Percentiles rank a stretch among this genome's conserved stretches.
phyloP scores from a whole-genome alignment of 2,113 vertebrate species.

The Agapornis roseicollis region DNA sequence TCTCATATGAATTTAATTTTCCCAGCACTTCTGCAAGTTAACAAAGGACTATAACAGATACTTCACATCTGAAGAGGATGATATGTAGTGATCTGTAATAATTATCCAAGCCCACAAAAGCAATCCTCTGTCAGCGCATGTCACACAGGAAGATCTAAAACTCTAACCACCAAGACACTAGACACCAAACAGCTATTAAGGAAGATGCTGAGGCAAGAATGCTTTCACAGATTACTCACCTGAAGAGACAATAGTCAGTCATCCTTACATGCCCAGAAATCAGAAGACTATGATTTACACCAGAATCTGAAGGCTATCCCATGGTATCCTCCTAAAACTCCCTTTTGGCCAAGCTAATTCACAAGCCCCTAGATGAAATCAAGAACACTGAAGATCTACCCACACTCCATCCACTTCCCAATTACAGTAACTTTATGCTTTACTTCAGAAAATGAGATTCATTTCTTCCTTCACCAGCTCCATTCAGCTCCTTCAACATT shows the following conservation, averaged over 20 bases:
- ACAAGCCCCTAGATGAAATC: neutral
- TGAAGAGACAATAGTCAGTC: neutral
- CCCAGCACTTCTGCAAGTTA: conserved; percentile 11
- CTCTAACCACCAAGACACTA: neutral
- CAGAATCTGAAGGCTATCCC: neutral
- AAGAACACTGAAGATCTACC: neutral
- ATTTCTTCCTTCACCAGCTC: conserved; percentile 23
- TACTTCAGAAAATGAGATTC: conserved; percentile 14
- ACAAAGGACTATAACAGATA: neutral
- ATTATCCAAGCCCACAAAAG: conserved; percentile 3
- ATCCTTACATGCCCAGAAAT: neutral
- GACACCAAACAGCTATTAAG: neutral
- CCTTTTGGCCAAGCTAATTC: neutral
- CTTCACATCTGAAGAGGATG: neutral
- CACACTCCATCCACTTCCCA: neutral
- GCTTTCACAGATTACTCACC: neutral
- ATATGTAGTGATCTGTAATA: neutral
- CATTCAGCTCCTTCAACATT: conserved; percentile 30
- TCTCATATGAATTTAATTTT: conserved; percentile 11
- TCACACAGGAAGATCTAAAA: neutral
- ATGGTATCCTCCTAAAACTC: neutral
- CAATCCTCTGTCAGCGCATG: neutral
- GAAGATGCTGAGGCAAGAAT: neutral
- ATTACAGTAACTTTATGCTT: conserved; percentile 45
- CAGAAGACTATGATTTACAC: neutral